Percentiles rank a stretch among this genome's conserved stretches.
phyloP scores from a whole-genome alignment of 1,140 invertebrate species.

The Drosophila quadrilineata region DNA sequence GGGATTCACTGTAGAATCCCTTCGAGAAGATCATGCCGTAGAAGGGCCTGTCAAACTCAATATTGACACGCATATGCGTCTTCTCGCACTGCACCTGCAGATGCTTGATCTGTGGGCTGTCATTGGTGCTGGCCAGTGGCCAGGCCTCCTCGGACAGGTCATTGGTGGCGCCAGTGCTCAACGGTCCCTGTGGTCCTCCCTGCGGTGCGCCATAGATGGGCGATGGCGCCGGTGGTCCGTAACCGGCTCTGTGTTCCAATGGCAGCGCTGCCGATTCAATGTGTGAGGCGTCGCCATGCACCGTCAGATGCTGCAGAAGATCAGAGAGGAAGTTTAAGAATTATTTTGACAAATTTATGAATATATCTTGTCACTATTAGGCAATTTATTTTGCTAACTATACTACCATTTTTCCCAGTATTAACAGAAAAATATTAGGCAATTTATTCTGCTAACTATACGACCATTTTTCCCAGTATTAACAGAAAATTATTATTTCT shows the following conservation, averaged over 20 bases:
- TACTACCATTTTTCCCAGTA: no score
- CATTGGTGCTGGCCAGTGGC: slow-evolving; percentile 87
- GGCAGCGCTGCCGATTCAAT: slow-evolving; percentile 90
- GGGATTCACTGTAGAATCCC: slow-evolving; percentile 93
- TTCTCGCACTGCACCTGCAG: slow-evolving; percentile 97
- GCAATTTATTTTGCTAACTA: no score
- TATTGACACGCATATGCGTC: slow-evolving; percentile 96
- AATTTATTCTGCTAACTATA: no score
- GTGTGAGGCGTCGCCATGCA: slow-evolving; percentile 87
- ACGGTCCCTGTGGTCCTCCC: slow-evolving; percentile 82
- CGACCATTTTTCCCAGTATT: no score
- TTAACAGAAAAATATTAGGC: no score
- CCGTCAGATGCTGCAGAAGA: slow-evolving; percentile 83
- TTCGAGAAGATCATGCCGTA: slow-evolving; percentile 98
- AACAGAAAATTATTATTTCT: no score
- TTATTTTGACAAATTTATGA: not conserved
- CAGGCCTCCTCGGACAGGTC: slow-evolving; percentile 85
- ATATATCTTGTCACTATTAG: no score
- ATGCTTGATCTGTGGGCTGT: slow-evolving; percentile 95
- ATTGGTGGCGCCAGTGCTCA: slow-evolving; percentile 74
- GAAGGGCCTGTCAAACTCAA: slow-evolving; percentile 96
- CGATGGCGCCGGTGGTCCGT: slow-evolving; percentile 86
- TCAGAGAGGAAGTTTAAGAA: not conserved
- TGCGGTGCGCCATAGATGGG: slow-evolving; percentile 83
- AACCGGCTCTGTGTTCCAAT: slow-evolving; percentile 88